Base-by-base conservation (phyloP, 2,888 invertebrate species). In the Chymomyza caudatula region DNA sequence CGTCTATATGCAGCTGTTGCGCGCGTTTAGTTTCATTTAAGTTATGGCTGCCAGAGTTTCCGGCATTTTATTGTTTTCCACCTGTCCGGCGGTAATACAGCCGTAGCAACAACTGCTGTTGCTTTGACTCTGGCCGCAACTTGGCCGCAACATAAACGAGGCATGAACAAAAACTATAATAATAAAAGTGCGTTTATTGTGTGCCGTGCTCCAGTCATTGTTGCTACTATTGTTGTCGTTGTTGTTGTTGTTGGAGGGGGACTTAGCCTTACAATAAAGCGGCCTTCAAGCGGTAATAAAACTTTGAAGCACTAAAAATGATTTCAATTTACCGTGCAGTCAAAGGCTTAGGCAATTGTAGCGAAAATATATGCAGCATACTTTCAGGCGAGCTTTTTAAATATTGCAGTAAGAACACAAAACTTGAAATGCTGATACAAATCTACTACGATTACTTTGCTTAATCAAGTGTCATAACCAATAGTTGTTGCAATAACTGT, bases 1-100 rank as follows among this genome's bases (percentile, higher is more conserved):
- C 47, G 47, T 13, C 51, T 51, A 13, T 20, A 20, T 15, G 22
- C 51, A 19, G 57, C 23, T 22, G 37, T 19, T 56, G 17, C 25
- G 29, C 29, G 42, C 66, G 62, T 64, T 65, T 63, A 63, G 67
- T 72, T 71, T 68, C 65, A 69, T 63, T 71, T 61, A 55, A 76
- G 72, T 77, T 82, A 78, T 78, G 71, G 51, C 42, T 58, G 56
- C 69, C 64, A 57, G 42, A 67, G 74, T 70, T 69, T 68, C 60
- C 67, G 68, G 61, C 63, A 74, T 76, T 80, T 73, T 73, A 76
- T 79, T 82, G 71, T 76, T 65, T 69, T 58, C 62, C 59, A 76
- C 74, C 74, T 77, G 80, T 20, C 62, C 60, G 54, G 54, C 55
- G 54, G 37, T 60, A 53, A 58, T 44, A 49, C 25, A 42, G 37